phyloP scores from a whole-genome alignment of 2,113 vertebrate genomes.

The Aldabrachelys gigantea region DNA sequence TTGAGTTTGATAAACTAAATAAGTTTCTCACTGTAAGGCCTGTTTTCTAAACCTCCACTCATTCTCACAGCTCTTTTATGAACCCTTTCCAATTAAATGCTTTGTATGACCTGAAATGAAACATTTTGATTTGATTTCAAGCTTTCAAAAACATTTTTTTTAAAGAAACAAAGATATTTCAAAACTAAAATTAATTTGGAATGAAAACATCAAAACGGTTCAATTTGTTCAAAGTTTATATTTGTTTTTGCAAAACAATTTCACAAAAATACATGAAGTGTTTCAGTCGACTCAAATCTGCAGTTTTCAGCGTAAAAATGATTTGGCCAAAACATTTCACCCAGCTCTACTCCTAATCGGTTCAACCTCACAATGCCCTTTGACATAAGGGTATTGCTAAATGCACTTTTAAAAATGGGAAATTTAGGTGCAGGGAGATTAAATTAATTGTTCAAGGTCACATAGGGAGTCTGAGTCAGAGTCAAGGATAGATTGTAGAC shows the following conservation, averaged over 20 bases:
- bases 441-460: background rate
- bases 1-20: background rate
- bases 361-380: background rate
- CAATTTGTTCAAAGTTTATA: background rate
- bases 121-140: background rate
- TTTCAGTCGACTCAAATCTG: background rate
- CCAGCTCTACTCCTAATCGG: background rate
- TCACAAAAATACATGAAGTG: background rate
- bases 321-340: background rate
- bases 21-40: background rate
- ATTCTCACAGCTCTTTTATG: background rate
- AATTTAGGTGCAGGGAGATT: background rate
- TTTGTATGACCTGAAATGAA: background rate
- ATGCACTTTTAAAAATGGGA: conserved; percentile 37
- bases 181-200: background rate
- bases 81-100: background rate
- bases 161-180: background rate
- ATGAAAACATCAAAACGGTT: background rate
- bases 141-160: background rate
- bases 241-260: background rate
- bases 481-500: background rate
- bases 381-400: background rate
- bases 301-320: background rate
- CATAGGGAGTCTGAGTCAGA: conserved; percentile 15
- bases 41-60: background rate